Evolutionary conservation across 2,888 invertebrate genomes (phyloP).

Genomic region (Drosophila quinaria): DNA sequence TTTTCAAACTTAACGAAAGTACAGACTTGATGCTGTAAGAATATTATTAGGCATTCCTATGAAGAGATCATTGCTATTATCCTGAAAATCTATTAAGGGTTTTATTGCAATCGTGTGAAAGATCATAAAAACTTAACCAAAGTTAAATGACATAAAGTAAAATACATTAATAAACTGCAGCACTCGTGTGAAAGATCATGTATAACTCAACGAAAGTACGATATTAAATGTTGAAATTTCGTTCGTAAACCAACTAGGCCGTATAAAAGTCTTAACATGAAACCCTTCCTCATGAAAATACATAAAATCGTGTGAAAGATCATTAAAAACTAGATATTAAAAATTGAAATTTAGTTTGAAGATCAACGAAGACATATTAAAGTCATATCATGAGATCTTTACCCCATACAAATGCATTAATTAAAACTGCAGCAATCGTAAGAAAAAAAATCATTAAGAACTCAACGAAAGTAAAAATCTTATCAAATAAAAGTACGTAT

Average conservation of each 20-base stretch:
- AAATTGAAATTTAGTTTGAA: neutral
- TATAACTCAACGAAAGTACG: neutral
- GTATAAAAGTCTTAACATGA: neutral
- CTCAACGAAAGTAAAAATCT: constrained; percentile 16
- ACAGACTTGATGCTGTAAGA: too few relatives aligned
- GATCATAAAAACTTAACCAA: neutral
- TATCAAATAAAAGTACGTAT: neutral
- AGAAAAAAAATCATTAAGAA: constrained; percentile 13
- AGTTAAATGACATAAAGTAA: too few relatives aligned
- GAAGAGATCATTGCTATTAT: too few relatives aligned
- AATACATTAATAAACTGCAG: neutral
- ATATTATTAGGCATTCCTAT: too few relatives aligned
- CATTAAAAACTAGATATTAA: neutral
- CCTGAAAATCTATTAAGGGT: neutral
- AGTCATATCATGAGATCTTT: neutral
- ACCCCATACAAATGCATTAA: neutral
- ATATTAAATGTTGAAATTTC: too few relatives aligned
- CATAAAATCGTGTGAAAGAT: neutral
- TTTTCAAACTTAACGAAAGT: too few relatives aligned
- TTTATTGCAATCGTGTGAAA: neutral
- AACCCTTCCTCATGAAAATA: neutral
- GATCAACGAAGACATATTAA: neutral
- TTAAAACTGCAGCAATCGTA: neutral
- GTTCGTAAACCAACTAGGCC: neutral
- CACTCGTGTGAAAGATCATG: neutral